Conservation (phyloP, 2,888 invertebrate species). For the Eupithecia pulchellata region DNA sequence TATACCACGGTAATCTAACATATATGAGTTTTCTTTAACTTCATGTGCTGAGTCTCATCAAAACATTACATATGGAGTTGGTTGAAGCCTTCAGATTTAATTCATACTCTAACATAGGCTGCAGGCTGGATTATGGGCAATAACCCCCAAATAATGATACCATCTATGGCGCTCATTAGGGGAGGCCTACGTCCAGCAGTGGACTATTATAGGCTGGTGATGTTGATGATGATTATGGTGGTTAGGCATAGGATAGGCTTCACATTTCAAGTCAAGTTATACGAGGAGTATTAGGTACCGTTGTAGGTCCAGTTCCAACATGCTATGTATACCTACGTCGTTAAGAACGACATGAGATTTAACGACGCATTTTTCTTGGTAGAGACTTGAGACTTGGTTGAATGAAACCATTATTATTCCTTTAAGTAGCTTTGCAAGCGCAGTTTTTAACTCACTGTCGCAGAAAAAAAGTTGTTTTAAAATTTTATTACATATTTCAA, state of each 20-base stretch:
- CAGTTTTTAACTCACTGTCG: neutral
- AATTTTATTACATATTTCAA: neutral
- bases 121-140: no score
- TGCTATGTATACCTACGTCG: no score
- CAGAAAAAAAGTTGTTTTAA: neutral
- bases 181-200: no score
- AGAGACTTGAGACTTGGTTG: constrained; percentile 4
- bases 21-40: no score
- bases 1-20: no score
- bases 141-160: no score
- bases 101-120: neutral
- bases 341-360: neutral
- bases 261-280: neutral
- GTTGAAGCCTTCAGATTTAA: neutral
- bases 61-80: no score
- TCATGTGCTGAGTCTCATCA: no score
- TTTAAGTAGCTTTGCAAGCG: neutral
- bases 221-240: no score
- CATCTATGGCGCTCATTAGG: no score
- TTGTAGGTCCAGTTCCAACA: constrained; percentile 4
- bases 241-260: no score
- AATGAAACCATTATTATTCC: constrained; percentile 1
- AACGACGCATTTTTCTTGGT: constrained; percentile 2
- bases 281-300: neutral
- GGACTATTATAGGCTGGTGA: no score